phyloP scores from a whole-genome alignment of 2,888 invertebrate species.

The Rotaria sp. region DNA sequence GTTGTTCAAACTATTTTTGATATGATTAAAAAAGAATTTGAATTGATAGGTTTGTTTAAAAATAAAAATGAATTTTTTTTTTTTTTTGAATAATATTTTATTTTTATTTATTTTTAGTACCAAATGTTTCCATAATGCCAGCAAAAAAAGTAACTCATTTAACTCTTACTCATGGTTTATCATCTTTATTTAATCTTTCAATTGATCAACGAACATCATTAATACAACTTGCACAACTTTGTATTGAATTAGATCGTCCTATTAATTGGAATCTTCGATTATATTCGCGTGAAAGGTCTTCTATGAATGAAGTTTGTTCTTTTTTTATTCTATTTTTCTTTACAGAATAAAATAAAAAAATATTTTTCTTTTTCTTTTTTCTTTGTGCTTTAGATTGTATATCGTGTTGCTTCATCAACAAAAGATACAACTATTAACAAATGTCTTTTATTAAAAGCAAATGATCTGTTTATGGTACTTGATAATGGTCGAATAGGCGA shows the following conservation, averaged over 20 bases:
- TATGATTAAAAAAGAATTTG: neutral
- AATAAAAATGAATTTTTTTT: no score
- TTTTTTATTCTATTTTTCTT: neutral
- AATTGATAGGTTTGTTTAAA: neutral
- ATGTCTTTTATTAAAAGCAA: neutral
- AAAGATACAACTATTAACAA: neutral
- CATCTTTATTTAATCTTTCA: neutral
- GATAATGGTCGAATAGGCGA: neutral
- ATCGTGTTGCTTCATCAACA: neutral
- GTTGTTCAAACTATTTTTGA: neutral
- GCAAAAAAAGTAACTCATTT: neutral
- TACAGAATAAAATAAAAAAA: neutral
- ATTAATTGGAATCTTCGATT: neutral
- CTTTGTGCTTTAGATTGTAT: neutral
- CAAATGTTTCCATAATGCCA: neutral
- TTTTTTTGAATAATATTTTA: neutral
- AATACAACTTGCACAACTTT: neutral
- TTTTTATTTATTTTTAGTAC: neutral
- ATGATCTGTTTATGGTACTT: constrained; percentile 19
- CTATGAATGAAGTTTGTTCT: neutral
- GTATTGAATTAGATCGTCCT: neutral
- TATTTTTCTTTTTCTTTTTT: neutral
- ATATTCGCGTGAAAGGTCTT: neutral
- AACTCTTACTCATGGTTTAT: neutral
- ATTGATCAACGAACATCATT: neutral